Evolutionary conservation across 2,113 vertebrate species (phyloP).

Genomic region (Chitala chitala): DNA sequence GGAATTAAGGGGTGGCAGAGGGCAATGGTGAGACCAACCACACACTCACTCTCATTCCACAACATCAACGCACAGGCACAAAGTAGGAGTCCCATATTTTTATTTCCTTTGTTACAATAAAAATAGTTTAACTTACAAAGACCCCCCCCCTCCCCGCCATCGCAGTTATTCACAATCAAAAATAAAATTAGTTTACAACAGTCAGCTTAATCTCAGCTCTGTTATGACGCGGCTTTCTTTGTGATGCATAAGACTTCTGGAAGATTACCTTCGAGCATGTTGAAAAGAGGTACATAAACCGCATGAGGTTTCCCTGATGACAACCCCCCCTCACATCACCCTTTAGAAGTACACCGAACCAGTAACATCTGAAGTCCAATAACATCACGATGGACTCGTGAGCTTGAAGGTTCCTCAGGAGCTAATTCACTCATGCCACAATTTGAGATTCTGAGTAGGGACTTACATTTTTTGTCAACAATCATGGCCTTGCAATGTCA

Average conservation of each 20-base stretch:
- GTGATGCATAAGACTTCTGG: slow-evolving; percentile 31
- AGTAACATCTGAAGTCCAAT: slow-evolving; percentile 31
- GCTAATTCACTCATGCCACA: not conserved
- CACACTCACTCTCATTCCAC: not conserved
- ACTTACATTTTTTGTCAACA: slow-evolving; percentile 6
- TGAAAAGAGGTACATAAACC: slow-evolving; percentile 61
- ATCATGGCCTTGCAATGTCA: not conserved
- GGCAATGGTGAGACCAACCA: not conserved
- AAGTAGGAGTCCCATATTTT: slow-evolving; percentile 44
- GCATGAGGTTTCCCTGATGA: slow-evolving; percentile 43
- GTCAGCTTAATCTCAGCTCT: slow-evolving; percentile 35
- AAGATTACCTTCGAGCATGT: slow-evolving; percentile 50
- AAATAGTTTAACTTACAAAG: slow-evolving; percentile 71
- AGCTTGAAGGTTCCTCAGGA: not conserved
- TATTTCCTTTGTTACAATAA: slow-evolving; percentile 64
- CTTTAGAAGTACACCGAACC: slow-evolving; percentile 43
- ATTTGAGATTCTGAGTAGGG: not conserved
- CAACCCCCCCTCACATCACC: slow-evolving; percentile 37
- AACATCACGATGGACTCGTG: slow-evolving; percentile 35
- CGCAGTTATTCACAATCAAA: slow-evolving; percentile 61
- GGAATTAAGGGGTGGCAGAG: not conserved
- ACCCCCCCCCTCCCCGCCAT: slow-evolving; percentile 55
- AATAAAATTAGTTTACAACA: slow-evolving; percentile 45
- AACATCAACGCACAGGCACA: slow-evolving; percentile 29
- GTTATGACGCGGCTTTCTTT: slow-evolving; percentile 51